Conservation (phyloP, 2,888 invertebrate species). For the Encarsia formosa region DNA sequence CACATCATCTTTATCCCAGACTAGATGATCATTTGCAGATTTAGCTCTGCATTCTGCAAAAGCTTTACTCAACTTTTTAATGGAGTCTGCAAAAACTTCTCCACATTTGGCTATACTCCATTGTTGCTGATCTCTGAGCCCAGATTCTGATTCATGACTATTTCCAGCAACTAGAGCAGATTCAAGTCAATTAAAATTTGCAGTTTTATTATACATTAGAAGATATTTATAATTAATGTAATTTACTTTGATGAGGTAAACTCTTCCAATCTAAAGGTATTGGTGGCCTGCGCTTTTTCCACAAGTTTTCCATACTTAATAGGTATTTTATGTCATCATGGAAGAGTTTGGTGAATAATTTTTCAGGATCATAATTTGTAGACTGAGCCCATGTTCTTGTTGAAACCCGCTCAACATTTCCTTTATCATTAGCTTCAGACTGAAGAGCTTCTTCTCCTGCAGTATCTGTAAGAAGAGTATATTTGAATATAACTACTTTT, state of each 20-base stretch:
- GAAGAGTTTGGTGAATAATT: slow-evolving; percentile 90
- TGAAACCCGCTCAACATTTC: slow-evolving; percentile 58
- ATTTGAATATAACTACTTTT: not conserved
- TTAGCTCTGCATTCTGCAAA: slow-evolving; percentile 53
- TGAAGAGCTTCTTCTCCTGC: slow-evolving; percentile 62
- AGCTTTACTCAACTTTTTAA: slow-evolving; percentile 61
- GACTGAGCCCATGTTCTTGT: slow-evolving; percentile 88
- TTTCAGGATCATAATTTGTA: slow-evolving; percentile 74
- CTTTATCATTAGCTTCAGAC: slow-evolving; percentile 53
- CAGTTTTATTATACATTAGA: too few relatives aligned
- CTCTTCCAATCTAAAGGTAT: slow-evolving; percentile 71
- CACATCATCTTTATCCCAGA: slow-evolving; percentile 98
- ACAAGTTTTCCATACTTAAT: slow-evolving; percentile 89
- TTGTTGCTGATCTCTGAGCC: slow-evolving; percentile 68
- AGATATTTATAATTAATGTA: too few relatives aligned
- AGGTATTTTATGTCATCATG: slow-evolving; percentile 92
- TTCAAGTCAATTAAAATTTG: not conserved
- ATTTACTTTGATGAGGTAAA: too few relatives aligned
- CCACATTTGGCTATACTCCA: slow-evolving; percentile 78
- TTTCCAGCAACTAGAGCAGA: slow-evolving; percentile 52
- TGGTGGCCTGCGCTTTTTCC: slow-evolving; percentile 87
- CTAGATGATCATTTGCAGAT: slow-evolving; percentile 64
- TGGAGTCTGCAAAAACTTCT: slow-evolving; percentile 65
- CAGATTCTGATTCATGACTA: slow-evolving; percentile 53
- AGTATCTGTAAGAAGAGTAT: slow-evolving; percentile 31